These are phyloP conservation scores for Brenthis daphne DNA, from an alignment of 2,888 invertebrate species.

Conservation along the genomic window DNA sequence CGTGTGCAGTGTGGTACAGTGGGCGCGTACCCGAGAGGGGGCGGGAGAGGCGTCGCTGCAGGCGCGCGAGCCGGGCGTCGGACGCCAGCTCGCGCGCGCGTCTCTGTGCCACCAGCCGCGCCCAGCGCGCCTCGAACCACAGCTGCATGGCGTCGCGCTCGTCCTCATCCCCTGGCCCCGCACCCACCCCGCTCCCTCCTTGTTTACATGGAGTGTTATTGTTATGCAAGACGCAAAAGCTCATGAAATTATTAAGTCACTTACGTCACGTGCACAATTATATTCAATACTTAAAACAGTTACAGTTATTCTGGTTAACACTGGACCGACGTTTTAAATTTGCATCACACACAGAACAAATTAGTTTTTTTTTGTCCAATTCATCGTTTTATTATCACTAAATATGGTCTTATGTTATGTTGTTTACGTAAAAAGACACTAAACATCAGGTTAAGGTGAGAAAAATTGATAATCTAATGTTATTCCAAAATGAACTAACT, in stretches of 20 bases:
- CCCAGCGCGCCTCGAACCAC: constrained; percentile 75
- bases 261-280: neutral
- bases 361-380: too few relatives aligned
- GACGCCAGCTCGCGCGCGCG: constrained; percentile 53
- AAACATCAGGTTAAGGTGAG: too few relatives aligned
- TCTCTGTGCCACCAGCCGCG: constrained; percentile 66
- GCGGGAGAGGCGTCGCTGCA: constrained; percentile 62
- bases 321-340: too few relatives aligned
- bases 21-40: constrained; percentile 60
- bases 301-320: too few relatives aligned
- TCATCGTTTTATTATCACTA: too few relatives aligned
- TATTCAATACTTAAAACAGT: too few relatives aligned
- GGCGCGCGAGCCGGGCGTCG: constrained; percentile 60
- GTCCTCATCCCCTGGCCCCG: constrained; percentile 53
- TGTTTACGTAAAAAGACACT: too few relatives aligned
- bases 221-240: constrained; percentile 3
- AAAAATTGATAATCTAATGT: too few relatives aligned
- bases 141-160: constrained; percentile 74
- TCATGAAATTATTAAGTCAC: neutral
- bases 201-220: neutral
- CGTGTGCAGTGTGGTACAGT: too few relatives aligned
- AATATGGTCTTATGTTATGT: too few relatives aligned
- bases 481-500: too few relatives aligned
- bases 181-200: constrained; percentile 31
- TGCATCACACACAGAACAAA: too few relatives aligned